phyloP scores from a whole-genome alignment of 2,113 vertebrate species.

The Serinus canaria region DNA sequence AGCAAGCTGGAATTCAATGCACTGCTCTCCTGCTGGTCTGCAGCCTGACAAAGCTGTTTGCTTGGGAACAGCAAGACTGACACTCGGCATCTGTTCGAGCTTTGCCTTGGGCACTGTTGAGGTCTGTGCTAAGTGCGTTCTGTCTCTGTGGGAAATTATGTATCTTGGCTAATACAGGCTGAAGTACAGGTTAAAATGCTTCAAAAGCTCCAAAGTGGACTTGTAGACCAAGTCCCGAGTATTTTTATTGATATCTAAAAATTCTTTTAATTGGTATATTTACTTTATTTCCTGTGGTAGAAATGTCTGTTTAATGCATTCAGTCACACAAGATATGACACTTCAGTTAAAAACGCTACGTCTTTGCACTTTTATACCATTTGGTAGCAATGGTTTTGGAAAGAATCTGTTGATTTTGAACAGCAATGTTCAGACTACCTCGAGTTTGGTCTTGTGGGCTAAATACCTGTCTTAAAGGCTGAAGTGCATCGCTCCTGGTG shows the following conservation, averaged over 20 bases:
- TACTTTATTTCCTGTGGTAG: not conserved
- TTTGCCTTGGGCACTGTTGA: not conserved
- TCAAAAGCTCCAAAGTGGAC: not conserved
- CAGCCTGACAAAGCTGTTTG: not conserved
- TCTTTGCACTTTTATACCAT: not conserved
- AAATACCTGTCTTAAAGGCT: not conserved
- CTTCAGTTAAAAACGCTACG: not conserved
- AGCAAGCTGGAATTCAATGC: fast-evolving
- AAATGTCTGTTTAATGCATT: not conserved
- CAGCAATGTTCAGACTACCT: not conserved
- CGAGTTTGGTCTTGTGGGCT: not conserved
- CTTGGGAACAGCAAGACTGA: not conserved
- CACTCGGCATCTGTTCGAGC: not conserved
- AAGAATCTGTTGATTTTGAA: not conserved
- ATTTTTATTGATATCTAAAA: not conserved
- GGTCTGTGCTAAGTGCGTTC: fast-evolving
- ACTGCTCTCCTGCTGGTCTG: not conserved
- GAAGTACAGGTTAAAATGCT: not conserved
- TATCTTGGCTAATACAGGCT: not conserved
- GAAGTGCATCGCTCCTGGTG: not conserved
- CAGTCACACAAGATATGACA: not conserved
- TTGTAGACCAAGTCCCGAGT: not conserved
- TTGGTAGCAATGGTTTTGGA: not conserved
- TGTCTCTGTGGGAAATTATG: not conserved
- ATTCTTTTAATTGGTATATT: not conserved